These are phyloP conservation scores for Metopolophium dirhodum DNA, from an alignment of 1,140 invertebrate genomes.

Conservation along the genomic window DNA sequence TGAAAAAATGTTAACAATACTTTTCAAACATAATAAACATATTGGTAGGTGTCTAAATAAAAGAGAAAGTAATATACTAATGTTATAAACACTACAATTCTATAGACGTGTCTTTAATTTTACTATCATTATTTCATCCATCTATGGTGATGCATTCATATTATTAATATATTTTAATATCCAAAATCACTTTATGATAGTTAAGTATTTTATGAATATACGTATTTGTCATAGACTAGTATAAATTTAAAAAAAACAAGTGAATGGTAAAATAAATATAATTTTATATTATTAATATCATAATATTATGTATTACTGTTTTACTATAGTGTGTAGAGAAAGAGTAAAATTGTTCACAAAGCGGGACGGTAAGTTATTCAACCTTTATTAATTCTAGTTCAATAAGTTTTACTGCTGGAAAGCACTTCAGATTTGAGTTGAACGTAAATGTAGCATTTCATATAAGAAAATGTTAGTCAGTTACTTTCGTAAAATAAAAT, in stretches of 20 bases:
- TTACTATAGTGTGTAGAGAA: background rate
- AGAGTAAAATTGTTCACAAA: background rate
- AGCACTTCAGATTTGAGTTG: background rate
- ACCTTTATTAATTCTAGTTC: background rate
- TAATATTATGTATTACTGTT: background rate
- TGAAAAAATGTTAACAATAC: background rate
- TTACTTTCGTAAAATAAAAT: background rate
- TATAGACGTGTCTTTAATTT: background rate
- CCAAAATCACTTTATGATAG: no score
- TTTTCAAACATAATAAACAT: background rate
- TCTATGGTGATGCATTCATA: background rate
- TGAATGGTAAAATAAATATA: no score
- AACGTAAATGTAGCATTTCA: background rate
- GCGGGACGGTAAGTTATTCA: background rate
- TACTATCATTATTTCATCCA: background rate
- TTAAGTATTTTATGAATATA: no score
- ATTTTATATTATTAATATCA: no score
- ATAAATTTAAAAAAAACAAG: no score
- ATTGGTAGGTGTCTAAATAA: background rate
- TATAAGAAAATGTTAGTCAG: background rate
- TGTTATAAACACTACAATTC: background rate
- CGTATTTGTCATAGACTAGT: no score
- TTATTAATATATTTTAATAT: background rate
- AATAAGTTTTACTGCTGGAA: background rate
- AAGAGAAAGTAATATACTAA: background rate